Conservation (phyloP, 2,113 vertebrate species). For the Nanorana parkeri region DNA sequence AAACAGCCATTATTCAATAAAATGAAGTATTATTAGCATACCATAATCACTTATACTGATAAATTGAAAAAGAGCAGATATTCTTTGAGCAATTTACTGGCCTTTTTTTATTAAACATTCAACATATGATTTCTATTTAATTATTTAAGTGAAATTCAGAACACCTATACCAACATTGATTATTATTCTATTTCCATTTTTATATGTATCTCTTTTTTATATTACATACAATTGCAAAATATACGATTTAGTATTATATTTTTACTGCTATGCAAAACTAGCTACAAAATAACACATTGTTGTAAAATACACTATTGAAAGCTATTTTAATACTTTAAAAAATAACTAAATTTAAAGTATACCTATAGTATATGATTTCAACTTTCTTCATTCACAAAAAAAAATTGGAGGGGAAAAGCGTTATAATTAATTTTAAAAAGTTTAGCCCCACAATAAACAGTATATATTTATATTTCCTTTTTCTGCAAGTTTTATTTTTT, state of each 20-base stretch:
- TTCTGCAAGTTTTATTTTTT: background rate
- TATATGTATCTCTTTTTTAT: conserved; percentile 65
- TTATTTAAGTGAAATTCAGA: conserved; percentile 66
- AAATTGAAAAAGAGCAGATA: background rate
- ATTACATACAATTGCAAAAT: conserved; percentile 62
- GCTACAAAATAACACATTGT: conserved; percentile 66
- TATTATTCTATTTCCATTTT: conserved; percentile 67
- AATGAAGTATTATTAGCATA: background rate
- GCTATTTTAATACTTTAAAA: conserved; percentile 61
- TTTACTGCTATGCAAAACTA: conserved; percentile 57
- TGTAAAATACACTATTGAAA: conserved; percentile 61
- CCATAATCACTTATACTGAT: conserved; percentile 5
- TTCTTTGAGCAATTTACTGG: conserved; percentile 16
- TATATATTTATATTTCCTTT: background rate
- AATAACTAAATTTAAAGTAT: background rate
- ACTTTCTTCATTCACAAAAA: conserved; percentile 45
- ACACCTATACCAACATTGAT: conserved; percentile 66
- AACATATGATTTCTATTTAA: conserved; percentile 63
- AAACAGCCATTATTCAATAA: conserved; percentile 17
- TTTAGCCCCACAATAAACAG: background rate
- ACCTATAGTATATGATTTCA: conserved; percentile 52
- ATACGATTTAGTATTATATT: too few species aligned
- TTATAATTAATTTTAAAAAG: conserved; percentile 55
- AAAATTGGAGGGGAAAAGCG: conserved; percentile 32
- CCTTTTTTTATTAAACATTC: conserved; percentile 53